Conservation (phyloP, 2,113 vertebrate species). For the Lophotis ruficrista region DNA sequence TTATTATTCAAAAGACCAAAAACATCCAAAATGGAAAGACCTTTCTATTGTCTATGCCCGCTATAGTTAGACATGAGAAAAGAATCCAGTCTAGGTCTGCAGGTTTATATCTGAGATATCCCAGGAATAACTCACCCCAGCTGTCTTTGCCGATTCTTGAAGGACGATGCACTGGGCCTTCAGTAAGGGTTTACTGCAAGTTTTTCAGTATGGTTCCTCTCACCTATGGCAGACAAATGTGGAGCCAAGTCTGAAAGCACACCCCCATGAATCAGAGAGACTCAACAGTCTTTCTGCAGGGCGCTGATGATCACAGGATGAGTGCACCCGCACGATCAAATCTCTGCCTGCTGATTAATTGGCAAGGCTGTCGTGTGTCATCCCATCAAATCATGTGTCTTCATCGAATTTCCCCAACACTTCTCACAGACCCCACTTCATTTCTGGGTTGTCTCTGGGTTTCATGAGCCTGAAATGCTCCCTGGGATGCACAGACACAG, state of each 20-base stretch:
- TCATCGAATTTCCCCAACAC: rapidly evolving
- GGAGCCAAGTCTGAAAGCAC: background rate
- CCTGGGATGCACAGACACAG: background rate
- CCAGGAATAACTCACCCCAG: background rate
- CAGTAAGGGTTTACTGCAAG: background rate
- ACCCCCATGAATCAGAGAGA: background rate
- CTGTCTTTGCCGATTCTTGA: background rate
- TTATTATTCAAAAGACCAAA: background rate
- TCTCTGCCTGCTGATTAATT: background rate
- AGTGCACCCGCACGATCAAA: background rate
- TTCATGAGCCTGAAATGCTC: background rate
- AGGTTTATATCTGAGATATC: background rate
- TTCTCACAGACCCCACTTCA: background rate
- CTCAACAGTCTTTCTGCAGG: background rate
- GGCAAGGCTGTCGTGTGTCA: background rate
- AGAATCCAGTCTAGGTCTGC: background rate
- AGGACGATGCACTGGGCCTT: background rate
- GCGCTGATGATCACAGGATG: background rate
- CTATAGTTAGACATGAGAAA: background rate
- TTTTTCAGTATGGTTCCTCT: background rate
- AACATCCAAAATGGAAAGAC: background rate
- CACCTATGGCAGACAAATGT: background rate
- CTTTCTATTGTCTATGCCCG: background rate
- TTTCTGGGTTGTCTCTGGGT: background rate
- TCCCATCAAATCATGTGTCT: background rate